phyloP scores from a whole-genome alignment of 1,140 invertebrate genomes.

The Macrobrachium rosenbergii region DNA sequence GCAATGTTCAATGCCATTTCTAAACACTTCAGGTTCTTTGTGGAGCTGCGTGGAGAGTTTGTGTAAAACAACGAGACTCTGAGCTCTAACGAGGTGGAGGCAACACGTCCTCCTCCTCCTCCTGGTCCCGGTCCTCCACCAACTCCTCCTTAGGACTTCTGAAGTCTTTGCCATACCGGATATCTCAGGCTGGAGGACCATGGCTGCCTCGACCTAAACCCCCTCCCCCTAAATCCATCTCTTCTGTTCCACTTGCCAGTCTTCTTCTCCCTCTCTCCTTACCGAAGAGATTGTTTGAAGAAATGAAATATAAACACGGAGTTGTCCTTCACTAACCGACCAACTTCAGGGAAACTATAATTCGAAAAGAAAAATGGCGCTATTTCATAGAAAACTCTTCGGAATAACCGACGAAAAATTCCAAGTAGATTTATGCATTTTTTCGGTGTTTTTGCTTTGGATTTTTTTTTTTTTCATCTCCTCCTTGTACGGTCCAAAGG shows the following conservation, averaged over 20 bases:
- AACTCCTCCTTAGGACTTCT: background rate
- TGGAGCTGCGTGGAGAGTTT: conserved; percentile 11
- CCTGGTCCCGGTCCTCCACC: too few relatives aligned
- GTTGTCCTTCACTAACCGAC: background rate
- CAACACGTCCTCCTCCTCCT: background rate
- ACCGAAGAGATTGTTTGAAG: too few relatives aligned
- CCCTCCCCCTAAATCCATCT: background rate
- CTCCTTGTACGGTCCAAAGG: background rate
- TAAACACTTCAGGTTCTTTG: background rate
- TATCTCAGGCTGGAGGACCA: background rate
- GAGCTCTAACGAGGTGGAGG: background rate
- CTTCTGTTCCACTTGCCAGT: background rate
- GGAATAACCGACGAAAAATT: background rate
- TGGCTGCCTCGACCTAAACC: background rate
- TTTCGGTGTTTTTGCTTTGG: background rate
- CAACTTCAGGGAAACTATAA: background rate
- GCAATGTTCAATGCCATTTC: conserved; percentile 26
- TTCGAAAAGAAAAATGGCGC: background rate
- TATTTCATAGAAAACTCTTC: background rate
- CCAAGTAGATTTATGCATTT: background rate
- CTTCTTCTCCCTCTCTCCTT: background rate
- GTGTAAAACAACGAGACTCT: conserved; percentile 12
- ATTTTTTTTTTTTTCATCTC: background rate
- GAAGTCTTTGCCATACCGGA: background rate
- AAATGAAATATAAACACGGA: background rate